These are phyloP conservation scores for Centropyge bicolor DNA, from an alignment of 2,797 vertebrate genomes.

Conservation along the genomic window DNA sequence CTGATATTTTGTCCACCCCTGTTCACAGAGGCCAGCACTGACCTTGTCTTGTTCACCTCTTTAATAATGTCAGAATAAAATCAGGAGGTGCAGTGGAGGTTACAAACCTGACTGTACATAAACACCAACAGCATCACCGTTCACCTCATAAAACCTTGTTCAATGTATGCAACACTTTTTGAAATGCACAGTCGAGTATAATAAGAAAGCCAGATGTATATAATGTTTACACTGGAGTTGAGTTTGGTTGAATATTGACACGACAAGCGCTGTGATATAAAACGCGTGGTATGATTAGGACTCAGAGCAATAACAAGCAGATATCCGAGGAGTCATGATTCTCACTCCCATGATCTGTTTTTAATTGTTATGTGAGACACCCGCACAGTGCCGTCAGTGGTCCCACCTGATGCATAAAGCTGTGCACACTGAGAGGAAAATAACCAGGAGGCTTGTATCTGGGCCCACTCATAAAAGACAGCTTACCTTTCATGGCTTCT, in stretches of 20 bases:
- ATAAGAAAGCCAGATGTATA: slow-evolving; percentile 6
- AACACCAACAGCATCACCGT: neutral
- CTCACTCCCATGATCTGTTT: slow-evolving; percentile 70
- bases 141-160: slow-evolving; percentile 1
- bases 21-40: neutral
- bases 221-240: neutral
- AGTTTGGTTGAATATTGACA: slow-evolving; percentile 15
- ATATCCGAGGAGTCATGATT: slow-evolving; percentile 60
- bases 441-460: slow-evolving; percentile 74
- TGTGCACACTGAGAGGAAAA: slow-evolving; percentile 57
- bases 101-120: neutral
- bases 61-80: slow-evolving; percentile 7
- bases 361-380: slow-evolving; percentile 73
- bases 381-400: slow-evolving; percentile 44
- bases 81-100: neutral
- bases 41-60: slow-evolving; percentile 11
- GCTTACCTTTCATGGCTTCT: slow-evolving; percentile 81
- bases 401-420: slow-evolving; percentile 67
- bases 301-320: slow-evolving; percentile 67
- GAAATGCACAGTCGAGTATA: neutral
- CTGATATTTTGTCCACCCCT: neutral
- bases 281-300: slow-evolving; percentile 35
- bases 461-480: slow-evolving; percentile 80
- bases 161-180: neutral
- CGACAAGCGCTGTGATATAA: slow-evolving; percentile 27